phyloP scores from a whole-genome alignment of 2,797 vertebrate genomes.

The Siniperca scherzeri region DNA sequence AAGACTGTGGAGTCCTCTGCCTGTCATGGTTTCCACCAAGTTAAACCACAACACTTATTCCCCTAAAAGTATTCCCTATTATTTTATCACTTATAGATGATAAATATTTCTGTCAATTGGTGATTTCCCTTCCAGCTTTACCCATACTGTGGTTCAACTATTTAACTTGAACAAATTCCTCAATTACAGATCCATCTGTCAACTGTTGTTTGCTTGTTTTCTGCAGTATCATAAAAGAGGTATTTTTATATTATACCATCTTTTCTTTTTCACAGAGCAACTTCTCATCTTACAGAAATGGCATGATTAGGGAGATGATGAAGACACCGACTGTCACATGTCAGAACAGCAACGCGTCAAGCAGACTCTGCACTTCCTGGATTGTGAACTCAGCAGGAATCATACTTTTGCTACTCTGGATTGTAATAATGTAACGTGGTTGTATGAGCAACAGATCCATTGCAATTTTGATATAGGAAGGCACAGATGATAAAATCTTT shows the following conservation, averaged over 20 bases:
- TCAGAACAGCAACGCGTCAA: not conserved
- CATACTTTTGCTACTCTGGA: conserved; percentile 47
- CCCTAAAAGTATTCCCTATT: not conserved
- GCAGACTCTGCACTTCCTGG: conserved; percentile 29
- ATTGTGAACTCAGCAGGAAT: conserved; percentile 29
- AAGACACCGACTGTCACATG: conserved; percentile 51
- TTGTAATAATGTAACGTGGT: conserved; percentile 32
- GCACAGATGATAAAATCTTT: not conserved
- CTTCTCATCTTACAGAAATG: fast-evolving
- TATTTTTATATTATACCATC: not conserved
- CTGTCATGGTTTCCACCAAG: not conserved
- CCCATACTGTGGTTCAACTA: not conserved
- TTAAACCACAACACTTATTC: not conserved
- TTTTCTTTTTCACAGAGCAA: conserved; percentile 42
- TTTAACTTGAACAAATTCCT: not conserved
- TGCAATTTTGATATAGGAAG: conserved; percentile 3
- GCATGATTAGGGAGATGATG: conserved; percentile 53
- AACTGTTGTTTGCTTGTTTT: not conserved
- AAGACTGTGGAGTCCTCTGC: not conserved
- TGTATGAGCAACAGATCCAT: not conserved
- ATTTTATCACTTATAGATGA: not conserved
- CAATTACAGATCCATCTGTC: too few relatives aligned
- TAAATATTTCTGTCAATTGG: not conserved
- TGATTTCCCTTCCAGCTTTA: not conserved
- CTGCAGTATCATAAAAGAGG: not conserved